Conservation (phyloP, 2,113 vertebrate species). For the Tricholaema leucomelas region DNA sequence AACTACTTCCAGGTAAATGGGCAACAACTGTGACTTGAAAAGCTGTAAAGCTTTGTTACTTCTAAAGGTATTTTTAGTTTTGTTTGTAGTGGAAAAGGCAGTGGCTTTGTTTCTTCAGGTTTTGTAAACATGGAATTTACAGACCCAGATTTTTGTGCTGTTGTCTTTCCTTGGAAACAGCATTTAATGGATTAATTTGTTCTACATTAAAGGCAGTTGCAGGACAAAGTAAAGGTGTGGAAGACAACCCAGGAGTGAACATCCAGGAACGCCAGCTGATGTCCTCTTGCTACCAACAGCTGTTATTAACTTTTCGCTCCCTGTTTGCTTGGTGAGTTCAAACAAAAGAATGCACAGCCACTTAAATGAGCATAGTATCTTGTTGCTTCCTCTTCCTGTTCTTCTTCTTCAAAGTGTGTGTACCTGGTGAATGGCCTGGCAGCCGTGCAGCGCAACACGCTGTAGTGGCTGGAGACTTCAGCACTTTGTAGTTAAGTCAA, state of each 20-base stretch:
- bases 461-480: neutral
- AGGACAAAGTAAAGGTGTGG: conserved; percentile 76
- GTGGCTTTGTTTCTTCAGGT: neutral
- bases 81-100: neutral
- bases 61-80: neutral
- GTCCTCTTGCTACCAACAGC: conserved; percentile 85
- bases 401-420: neutral
- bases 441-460: neutral
- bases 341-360: neutral
- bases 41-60: neutral
- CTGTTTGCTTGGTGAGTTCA: conserved; percentile 89
- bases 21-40: neutral
- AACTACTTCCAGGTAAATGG: conserved; percentile 91
- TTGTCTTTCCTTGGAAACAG: neutral
- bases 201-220: conserved; percentile 71
- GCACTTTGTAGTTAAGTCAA: neutral
- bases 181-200: neutral
- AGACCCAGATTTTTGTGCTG: neutral
- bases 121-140: neutral
- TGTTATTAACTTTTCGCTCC: conserved; percentile 84
- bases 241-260: conserved; percentile 75
- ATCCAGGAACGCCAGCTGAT: conserved; percentile 83
- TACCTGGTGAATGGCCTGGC: neutral
- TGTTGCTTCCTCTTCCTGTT: neutral
- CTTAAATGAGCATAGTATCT: neutral